Conservation (phyloP, 2,888 invertebrate genomes). For the Myathropa florea region DNA sequence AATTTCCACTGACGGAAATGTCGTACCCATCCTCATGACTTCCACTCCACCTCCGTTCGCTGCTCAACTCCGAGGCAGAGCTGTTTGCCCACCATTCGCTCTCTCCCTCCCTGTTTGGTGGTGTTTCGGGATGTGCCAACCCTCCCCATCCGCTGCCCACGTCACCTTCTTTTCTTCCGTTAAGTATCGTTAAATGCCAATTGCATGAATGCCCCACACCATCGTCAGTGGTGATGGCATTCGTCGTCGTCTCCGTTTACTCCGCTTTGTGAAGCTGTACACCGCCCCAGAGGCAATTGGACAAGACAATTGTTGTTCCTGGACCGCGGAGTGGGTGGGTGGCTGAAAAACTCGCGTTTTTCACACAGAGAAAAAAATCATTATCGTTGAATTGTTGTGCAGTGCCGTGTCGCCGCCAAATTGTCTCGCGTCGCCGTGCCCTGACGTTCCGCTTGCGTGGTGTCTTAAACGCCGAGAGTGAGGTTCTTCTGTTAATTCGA, state of each 20-base stretch:
- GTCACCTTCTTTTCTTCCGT: constrained; percentile 25
- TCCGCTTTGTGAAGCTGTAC: constrained; percentile 35
- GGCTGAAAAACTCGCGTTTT: constrained; percentile 48
- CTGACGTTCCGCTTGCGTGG: not conserved
- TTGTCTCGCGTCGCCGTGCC: constrained; percentile 9
- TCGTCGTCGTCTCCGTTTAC: constrained; percentile 1
- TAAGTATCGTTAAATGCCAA: constrained; percentile 70
- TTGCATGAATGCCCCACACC: constrained; percentile 52
- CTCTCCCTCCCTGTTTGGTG: not conserved
- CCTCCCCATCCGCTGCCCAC: not conserved
- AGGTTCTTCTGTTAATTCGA: constrained; percentile 37
- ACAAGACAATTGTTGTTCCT: constrained; percentile 51
- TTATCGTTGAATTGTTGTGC: constrained; percentile 10
- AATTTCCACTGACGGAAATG: constrained; percentile 69
- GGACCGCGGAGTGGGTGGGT: constrained; percentile 3
- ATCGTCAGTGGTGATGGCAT: not conserved
- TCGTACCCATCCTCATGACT: constrained; percentile 42
- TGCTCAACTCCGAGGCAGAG: no score
- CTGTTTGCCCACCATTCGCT: not conserved
- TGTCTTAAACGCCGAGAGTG: constrained; percentile 49
- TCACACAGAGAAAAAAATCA: constrained; percentile 30
- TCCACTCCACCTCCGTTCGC: not conserved
- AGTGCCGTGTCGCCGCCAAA: constrained; percentile 1
- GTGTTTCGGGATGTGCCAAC: constrained; percentile 3
- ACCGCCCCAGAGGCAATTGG: constrained; percentile 44